These are phyloP conservation scores for Hippolais icterina DNA, from an alignment of 2,113 vertebrate species.

Conservation along the genomic window DNA sequence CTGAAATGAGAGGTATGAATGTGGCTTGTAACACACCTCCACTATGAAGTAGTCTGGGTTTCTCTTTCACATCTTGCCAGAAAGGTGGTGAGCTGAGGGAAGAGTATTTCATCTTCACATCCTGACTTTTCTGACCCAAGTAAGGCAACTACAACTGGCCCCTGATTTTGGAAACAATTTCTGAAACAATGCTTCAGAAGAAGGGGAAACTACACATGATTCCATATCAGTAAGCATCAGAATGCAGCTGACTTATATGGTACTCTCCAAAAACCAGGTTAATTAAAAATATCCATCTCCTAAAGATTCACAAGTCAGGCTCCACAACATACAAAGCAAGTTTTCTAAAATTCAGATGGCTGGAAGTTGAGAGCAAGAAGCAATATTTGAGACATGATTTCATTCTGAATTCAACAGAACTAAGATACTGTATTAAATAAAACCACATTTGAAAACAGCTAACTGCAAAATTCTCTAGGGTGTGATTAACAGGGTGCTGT, in stretches of 20 bases:
- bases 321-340: not conserved
- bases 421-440: not conserved
- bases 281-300: not conserved
- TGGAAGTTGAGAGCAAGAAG: not conserved
- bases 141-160: not conserved
- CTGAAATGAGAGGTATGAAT: not conserved
- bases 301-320: not conserved
- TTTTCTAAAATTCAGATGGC: not conserved
- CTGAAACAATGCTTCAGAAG: not conserved
- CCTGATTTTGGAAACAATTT: not conserved
- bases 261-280: not conserved
- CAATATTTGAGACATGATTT: not conserved
- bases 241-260: not conserved
- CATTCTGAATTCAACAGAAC: not conserved
- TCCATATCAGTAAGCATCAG: not conserved
- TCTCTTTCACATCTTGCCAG: not conserved
- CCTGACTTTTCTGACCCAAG: not conserved
- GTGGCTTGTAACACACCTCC: not conserved
- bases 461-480: not conserved
- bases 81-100: not conserved
- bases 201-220: not conserved
- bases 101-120: not conserved
- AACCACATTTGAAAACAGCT: not conserved
- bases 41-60: not conserved
- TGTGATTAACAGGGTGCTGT: not conserved